Percentiles rank a stretch among this genome's conserved stretches.
Conservation (phyloP, 2,113 vertebrate genomes). For the Tragelaphus buxtoni region DNA sequence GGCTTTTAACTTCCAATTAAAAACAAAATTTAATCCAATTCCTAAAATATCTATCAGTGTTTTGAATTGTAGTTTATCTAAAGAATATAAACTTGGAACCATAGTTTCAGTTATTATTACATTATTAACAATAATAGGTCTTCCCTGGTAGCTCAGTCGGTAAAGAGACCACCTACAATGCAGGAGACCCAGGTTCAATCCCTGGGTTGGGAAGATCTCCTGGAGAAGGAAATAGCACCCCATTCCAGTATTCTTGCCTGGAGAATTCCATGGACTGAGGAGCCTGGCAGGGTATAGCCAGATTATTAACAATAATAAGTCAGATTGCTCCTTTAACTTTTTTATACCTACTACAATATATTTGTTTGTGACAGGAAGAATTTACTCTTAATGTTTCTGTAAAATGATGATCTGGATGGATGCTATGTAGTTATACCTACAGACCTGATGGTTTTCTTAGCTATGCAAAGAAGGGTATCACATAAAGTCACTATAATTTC, state of each 20-base stretch:
- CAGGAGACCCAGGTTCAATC: neutral
- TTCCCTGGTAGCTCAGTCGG: neutral
- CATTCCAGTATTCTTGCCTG: neutral
- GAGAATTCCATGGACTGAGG: neutral
- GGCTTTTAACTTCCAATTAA: neutral
- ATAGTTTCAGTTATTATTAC: neutral
- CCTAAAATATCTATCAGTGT: neutral
- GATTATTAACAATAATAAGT: neutral
- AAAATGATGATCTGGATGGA: neutral
- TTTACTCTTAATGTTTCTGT: neutral
- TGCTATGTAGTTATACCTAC: too few species aligned
- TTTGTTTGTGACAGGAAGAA: constrained; percentile 5
- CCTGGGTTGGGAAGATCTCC: neutral
- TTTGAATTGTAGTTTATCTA: neutral
- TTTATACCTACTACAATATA: neutral
- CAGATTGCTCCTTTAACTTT: neutral
- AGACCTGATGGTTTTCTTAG: too few species aligned
- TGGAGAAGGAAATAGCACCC: neutral
- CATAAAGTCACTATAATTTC: neutral
- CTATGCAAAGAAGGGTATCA: neutral
- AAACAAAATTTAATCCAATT: neutral
- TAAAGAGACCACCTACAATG: neutral
- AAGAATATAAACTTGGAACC: neutral
- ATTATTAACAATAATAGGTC: neutral
- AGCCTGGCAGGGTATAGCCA: neutral